Evolutionary conservation across 2,888 invertebrate species (phyloP).

Genomic region (Pegoplata infirma): DNA sequence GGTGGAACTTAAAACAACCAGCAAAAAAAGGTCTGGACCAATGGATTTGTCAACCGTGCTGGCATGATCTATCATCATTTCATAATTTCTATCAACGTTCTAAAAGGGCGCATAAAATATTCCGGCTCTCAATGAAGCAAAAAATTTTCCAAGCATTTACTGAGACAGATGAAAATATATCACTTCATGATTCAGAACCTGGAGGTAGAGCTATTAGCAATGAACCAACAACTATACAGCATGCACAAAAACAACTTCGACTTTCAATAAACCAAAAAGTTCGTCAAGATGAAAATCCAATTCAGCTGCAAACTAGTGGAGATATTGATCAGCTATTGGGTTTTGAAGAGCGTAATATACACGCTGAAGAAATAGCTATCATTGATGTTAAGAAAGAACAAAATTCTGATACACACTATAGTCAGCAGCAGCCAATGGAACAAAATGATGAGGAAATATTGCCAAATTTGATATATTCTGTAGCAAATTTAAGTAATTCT

Average conservation of each 20-base stretch:
- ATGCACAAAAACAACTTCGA: no score
- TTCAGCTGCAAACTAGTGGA: no score
- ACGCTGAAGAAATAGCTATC: neutral
- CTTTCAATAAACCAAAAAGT: no score
- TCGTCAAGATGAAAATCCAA: no score
- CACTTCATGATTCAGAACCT: neutral
- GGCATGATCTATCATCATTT: slow-evolving; percentile 16
- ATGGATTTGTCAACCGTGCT: slow-evolving; percentile 33
- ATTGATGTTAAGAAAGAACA: neutral
- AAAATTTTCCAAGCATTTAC: neutral
- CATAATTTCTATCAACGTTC: slow-evolving; percentile 1
- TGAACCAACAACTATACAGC: no score
- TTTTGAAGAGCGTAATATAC: no score
- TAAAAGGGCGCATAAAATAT: neutral
- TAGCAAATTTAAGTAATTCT: no score
- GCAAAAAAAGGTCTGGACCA: neutral
- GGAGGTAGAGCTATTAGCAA: neutral
- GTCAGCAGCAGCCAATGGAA: neutral
- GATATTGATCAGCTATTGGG: no score
- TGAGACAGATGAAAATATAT: no score
- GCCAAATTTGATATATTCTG: neutral
- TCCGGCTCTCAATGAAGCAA: neutral
- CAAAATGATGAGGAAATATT: neutral
- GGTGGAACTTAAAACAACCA: slow-evolving; percentile 15
- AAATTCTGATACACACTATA: neutral